Base-by-base conservation (phyloP, 2,888 invertebrate species). In the Microctonus hyperodae region DNA sequence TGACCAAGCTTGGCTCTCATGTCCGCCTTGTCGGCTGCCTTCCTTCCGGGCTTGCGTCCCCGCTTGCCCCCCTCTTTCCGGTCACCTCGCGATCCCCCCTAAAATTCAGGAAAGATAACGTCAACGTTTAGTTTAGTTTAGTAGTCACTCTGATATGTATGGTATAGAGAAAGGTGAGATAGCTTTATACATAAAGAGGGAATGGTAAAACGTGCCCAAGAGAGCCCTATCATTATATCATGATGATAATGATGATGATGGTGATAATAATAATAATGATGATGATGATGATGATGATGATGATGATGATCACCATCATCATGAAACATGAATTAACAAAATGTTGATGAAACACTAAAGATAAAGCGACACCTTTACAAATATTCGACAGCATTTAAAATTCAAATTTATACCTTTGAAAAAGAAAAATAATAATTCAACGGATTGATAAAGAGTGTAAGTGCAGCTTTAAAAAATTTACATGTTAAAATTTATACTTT, bases 1-100 rank as follows among this genome's bases (percentile, higher is more conserved):
- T 83, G 85, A 94, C 95, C 95, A 76, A 97, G 89, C 88, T 96
- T 96, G 71, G 95, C 95, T 88, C 93, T 94, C 88, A 95, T 93
- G 86, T 97, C 96, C 85, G 95, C 90, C 87, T 95, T 96, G 82
- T 95, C 95, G 77, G 90, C 89, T 76, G 92, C 90, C 86, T 94
- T 94, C 83, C 94, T 89, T 79, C 93, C 94, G 72, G 94, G 95
- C 85, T 94, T 92, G 79, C 95, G 91, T 83, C 95, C 96, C 78
- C 96, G 89, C 86, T 93, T 93, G 74, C 93, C 92, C 74, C 92
- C 89, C 87, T 95, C 94, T 82, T 92, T 92, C 74, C 93, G 88
- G 85, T 86, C 86, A 79, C 90, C 89, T 75, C 89, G 82, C 69
- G 80, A 76, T 74, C 88, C 69, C 82, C 87, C 87, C 87, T 87